phyloP scores from a whole-genome alignment of 2,888 invertebrate genomes.

The Octodonta nipae region DNA sequence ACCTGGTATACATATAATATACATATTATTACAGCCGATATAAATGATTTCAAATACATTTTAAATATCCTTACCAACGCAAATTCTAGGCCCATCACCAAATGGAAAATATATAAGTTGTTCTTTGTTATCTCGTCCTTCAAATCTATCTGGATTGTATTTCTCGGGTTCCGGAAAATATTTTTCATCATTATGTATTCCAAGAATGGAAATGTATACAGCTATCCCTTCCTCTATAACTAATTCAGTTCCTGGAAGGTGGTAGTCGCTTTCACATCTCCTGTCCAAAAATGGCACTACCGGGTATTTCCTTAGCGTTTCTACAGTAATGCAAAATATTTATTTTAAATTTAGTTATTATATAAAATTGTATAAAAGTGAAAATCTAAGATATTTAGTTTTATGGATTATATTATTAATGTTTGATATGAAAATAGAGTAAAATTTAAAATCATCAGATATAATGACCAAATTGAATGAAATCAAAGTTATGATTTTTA shows the following conservation, averaged over 20 bases:
- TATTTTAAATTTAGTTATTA: too few relatives aligned
- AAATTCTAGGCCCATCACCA: slow-evolving; percentile 15
- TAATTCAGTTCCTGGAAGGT: slow-evolving; percentile 20
- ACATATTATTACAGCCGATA: too few relatives aligned
- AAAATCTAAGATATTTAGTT: too few relatives aligned
- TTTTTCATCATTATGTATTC: slow-evolving; percentile 9
- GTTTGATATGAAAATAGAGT: too few relatives aligned
- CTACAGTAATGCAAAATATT: slow-evolving; percentile 4
- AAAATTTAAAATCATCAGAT: too few relatives aligned
- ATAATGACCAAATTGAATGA: too few relatives aligned
- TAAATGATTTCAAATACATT: too few relatives aligned
- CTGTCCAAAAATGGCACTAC: slow-evolving; percentile 10
- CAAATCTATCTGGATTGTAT: slow-evolving; percentile 22
- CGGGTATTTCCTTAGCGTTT: slow-evolving; percentile 11
- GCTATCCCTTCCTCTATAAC: slow-evolving; percentile 18
- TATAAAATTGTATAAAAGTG: too few relatives aligned
- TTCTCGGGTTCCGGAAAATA: slow-evolving; percentile 13
- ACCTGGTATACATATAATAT: too few relatives aligned
- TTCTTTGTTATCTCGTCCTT: slow-evolving; percentile 10
- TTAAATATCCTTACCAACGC: slow-evolving; percentile 8
- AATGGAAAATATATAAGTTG: slow-evolving; percentile 21
- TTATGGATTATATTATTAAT: too few relatives aligned
- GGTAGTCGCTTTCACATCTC: slow-evolving; percentile 22
- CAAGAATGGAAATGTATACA: slow-evolving; percentile 8
- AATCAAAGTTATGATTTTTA: too few relatives aligned